These are phyloP conservation scores for Nibea coibor DNA, from an alignment of 2,113 vertebrate genomes.

Conservation along the genomic window DNA sequence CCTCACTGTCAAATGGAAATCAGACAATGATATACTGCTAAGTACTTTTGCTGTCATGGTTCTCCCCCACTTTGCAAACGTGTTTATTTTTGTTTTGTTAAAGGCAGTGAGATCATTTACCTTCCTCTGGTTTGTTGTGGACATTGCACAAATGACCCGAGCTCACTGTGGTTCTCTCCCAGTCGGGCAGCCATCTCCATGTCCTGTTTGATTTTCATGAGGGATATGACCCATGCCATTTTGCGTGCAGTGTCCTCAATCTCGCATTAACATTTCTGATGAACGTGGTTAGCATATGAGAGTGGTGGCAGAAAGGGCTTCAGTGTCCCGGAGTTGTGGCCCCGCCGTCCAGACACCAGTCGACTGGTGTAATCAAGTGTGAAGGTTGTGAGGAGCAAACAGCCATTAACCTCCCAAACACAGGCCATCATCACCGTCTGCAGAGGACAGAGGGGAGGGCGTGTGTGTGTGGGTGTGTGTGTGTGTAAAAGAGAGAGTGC, in stretches of 20 bases:
- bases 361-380: slow-evolving; percentile 78
- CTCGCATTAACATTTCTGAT: slow-evolving; percentile 45
- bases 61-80: not conserved
- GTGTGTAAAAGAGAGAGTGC: not conserved
- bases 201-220: not conserved
- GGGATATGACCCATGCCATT: not conserved
- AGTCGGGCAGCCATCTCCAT: not conserved
- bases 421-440: slow-evolving; percentile 66
- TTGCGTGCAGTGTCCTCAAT: slow-evolving; percentile 31
- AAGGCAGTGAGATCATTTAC: slow-evolving; percentile 1
- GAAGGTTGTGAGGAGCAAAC: slow-evolving; percentile 81
- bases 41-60: not conserved
- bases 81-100: not conserved
- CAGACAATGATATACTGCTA: not conserved
- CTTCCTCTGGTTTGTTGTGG: not conserved
- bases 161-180: not conserved
- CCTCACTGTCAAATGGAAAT: slow-evolving; percentile 46
- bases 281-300: slow-evolving; percentile 14
- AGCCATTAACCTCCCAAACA: slow-evolving; percentile 80
- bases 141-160: not conserved
- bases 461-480: slow-evolving; percentile 8
- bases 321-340: slow-evolving; percentile 45
- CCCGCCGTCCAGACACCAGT: slow-evolving; percentile 60
- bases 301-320: slow-evolving; percentile 11
- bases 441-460: slow-evolving; percentile 34